Evolutionary conservation across 2,113 vertebrate species (phyloP).

Genomic region (Rhynchomys soricoides): DNA sequence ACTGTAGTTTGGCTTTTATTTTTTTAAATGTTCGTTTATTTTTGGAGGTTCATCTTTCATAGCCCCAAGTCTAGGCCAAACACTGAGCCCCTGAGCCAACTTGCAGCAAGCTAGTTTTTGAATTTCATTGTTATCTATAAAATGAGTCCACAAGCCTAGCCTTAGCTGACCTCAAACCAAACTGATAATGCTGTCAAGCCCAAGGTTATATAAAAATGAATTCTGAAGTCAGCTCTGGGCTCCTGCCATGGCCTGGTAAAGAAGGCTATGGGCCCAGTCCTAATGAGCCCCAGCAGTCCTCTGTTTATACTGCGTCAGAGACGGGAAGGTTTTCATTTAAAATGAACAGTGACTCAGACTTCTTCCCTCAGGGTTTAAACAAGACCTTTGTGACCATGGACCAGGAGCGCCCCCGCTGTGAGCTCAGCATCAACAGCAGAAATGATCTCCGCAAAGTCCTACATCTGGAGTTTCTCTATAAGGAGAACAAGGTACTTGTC

Average conservation of each 20-base stretch:
- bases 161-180: neutral
- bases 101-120: neutral
- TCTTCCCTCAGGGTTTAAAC: conserved; percentile 90
- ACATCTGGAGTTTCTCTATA: conserved; percentile 91
- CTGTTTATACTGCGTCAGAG: neutral
- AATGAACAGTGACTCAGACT: neutral
- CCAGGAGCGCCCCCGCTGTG: conserved; percentile 91
- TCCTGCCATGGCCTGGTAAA: neutral
- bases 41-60: conserved; percentile 38
- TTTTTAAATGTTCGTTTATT: conserved; percentile 1
- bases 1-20: neutral
- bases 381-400: conserved; percentile 93
- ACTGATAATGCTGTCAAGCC: neutral
- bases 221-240: neutral
- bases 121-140: neutral
- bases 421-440: conserved; percentile 93
- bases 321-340: conserved; percentile 50
- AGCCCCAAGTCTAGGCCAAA: neutral
- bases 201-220: conserved; percentile 27
- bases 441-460: conserved; percentile 91
- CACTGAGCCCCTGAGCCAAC: neutral
- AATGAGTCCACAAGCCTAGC: neutral
- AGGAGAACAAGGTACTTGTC: conserved; percentile 91
- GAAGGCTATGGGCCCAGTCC: neutral
- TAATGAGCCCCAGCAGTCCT: neutral